Evolutionary conservation across 2,797 vertebrate species (phyloP).

Genomic region (Corythornis leucogaster): DNA sequence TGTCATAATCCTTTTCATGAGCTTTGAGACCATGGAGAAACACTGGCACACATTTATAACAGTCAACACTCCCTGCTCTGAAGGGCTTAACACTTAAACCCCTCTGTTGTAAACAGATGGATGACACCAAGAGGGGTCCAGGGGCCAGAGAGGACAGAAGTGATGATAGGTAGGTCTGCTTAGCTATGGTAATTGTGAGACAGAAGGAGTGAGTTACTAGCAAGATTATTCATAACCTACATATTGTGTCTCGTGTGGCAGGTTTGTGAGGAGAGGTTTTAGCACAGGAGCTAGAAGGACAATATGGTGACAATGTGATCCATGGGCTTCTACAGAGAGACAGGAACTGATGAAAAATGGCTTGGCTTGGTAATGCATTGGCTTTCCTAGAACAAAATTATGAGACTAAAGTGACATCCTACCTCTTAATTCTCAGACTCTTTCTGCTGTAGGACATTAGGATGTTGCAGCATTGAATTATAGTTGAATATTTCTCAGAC

Average conservation of each 20-base stretch:
- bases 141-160: background rate
- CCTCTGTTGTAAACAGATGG: background rate
- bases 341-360: background rate
- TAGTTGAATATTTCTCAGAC: background rate
- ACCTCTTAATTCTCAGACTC: background rate
- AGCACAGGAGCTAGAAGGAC: background rate
- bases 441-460: background rate
- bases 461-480: background rate
- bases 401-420: background rate
- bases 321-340: background rate
- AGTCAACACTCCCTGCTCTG: background rate
- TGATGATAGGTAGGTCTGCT: background rate
- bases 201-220: background rate
- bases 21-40: background rate
- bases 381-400: background rate
- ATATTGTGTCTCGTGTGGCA: background rate
- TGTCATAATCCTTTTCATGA: background rate
- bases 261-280: background rate
- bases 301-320: background rate
- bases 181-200: background rate
- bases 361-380: background rate
- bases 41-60: background rate
- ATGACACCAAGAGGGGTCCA: background rate
- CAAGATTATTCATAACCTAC: background rate
- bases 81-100: slow-evolving; percentile 11